phyloP scores from a whole-genome alignment of 2,888 invertebrate species.

The Leistus spinibarbis region DNA sequence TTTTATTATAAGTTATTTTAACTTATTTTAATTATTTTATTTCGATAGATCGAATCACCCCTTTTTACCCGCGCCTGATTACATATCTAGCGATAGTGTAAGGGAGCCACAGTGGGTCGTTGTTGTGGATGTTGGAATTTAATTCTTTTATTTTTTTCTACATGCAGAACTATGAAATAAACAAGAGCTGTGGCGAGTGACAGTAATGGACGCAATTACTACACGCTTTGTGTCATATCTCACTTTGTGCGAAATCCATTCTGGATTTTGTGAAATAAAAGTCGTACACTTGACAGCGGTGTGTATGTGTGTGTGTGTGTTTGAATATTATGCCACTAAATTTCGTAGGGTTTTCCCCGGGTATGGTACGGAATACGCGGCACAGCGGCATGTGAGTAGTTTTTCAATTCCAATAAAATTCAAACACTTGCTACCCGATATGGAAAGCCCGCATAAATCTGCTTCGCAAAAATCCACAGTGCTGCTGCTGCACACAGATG shows the following conservation, averaged over 20 bases:
- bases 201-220: neutral
- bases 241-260: neutral
- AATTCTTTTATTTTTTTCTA: no score
- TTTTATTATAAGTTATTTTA: no score
- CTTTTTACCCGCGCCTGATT: no score
- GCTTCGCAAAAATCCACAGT: neutral
- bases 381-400: neutral
- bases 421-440: slow-evolving; percentile 28
- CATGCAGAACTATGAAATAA: no score
- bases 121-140: no score
- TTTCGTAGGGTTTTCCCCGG: neutral
- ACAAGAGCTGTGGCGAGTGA: neutral
- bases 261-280: slow-evolving; percentile 19
- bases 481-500: neutral
- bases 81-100: no score
- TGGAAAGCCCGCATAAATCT: neutral
- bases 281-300: slow-evolving; percentile 15
- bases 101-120: no score
- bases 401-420: slow-evolving; percentile 37
- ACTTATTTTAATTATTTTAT: no score
- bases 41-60: no score
- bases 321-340: slow-evolving; percentile 35
- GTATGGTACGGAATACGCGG: no score
- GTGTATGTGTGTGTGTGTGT: no score
- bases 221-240: neutral